Base-by-base conservation (phyloP, 1,140 invertebrate genomes). In the Neuroterus valhalla region DNA sequence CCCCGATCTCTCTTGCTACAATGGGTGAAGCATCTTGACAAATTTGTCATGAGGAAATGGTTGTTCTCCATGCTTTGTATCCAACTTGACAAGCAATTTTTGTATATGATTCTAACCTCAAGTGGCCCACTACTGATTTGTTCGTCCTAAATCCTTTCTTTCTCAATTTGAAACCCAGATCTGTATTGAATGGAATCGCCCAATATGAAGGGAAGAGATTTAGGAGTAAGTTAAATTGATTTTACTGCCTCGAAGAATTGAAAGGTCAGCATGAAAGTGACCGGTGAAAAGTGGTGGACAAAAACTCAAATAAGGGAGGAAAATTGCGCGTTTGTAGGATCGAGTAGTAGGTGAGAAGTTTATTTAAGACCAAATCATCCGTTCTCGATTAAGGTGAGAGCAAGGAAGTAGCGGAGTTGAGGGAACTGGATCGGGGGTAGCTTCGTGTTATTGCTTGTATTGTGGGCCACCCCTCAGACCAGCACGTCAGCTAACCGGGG, bases 291-390 rank as follows among this genome's bases (percentile, higher is more conserved):
- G 17, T 48, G 46, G 17, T 48, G 0, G 46, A 48, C 46, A 62
- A 62, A 26, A 62, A 26, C 23, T 62, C 21, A 15, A 62, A 62
- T 62, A 31, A 62, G 55, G 55, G 23, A 31, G 55, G 31, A 55
- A 68, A 71, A 71, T 76, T 76, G 68, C 46, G 38, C 48, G 46
- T 38, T 50, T 67, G 66, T 67, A 12, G 42, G 15, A 70, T 76
- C 55, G 73, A 76, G 80, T 76, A 74, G 77, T 74, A 76, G 77
- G 78, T 78, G 76, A 79, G 78, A 76, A 79, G 79, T 83, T 83
- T 82, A 83, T 82, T 83, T 82, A 83, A 83, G 82, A 78, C 76
- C 74, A 79, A 82, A 81, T 83, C 82, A 78, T 83, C 74, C 66
- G 76, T 75, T 74, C 72, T 81, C 80, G 82, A 83, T 83, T 83